Base-by-base conservation (phyloP, 2,888 invertebrate genomes). In the Dasysyrphus tricinctus region DNA sequence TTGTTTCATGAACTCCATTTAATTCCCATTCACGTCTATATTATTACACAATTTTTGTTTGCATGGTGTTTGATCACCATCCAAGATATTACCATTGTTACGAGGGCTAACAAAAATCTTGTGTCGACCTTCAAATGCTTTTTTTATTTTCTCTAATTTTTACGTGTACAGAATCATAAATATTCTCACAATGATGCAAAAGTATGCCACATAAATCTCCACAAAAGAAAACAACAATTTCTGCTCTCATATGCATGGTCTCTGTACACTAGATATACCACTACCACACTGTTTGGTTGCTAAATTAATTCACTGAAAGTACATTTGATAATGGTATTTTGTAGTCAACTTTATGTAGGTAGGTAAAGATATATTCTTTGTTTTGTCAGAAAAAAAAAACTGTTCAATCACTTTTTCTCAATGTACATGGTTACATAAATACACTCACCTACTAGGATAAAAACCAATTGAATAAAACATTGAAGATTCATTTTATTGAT, bases 161-260 rank as follows among this genome's bases (percentile, higher is more conserved):
- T 61, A 61, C 61, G 61, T 61, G 61, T 61, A 42, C 61, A 61
- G 61, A 61, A 61, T 61, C 24, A 42, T 42, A 61, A 61, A 61
- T 42, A 14, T 44, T 63, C 44, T 44, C 29, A 63, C 44, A 37
- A 63, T 63, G 63, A 63, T 63, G 63, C 44, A 63, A 63, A 59
- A 63, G 44, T 63, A 63, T 63, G 63, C 29, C 29, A 54, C 44
- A 63, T 63, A 63, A 63, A 44, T 44, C 61, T 42, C 19, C 42
- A 42, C 6, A 37, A 39, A 61, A 6, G 42, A 7, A 42, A 44
- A 8, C n/a, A 42, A 24, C 42, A 9, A 63, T 14, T 42, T 39
- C 12, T 42, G 42, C 24, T 63, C 42, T 63, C n/a, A 14, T 42
- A 42, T 63, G 42, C 42, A 29, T 44, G 39, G 42, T 54, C 12